Percentiles rank a stretch among this genome's conserved stretches.
These are phyloP conservation scores for human DNA, from an alignment of 2,113 vertebrate species.

Conservation along the genomic window DNA sequence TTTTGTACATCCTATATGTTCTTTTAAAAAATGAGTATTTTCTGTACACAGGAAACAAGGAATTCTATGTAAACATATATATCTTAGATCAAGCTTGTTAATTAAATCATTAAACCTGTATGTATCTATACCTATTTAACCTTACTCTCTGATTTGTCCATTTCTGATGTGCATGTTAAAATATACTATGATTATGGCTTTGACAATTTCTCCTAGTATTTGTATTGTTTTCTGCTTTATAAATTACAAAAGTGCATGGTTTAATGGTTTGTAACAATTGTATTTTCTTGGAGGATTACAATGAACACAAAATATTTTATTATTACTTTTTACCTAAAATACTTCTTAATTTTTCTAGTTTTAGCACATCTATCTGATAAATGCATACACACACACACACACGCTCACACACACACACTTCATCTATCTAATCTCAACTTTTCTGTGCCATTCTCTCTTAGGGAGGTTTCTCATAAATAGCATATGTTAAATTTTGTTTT, in stretches of 20 bases:
- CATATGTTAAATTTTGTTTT: background rate
- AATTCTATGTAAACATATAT: background rate
- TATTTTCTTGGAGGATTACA: background rate
- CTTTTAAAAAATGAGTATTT: background rate
- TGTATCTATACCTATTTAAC: background rate
- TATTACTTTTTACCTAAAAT: background rate
- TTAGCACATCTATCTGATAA: background rate
- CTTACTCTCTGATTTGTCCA: background rate
- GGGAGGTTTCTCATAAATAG: background rate
- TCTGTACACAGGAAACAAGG: background rate
- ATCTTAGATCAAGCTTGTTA: background rate
- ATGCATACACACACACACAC: background rate
- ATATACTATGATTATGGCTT: background rate
- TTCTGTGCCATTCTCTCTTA: slow-evolving; percentile 5
- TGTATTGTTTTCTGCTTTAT: background rate
- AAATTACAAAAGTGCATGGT: background rate
- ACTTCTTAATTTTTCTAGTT: background rate
- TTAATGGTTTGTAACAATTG: background rate
- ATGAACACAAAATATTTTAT: background rate
- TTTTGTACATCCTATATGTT: background rate
- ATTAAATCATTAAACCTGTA: background rate
- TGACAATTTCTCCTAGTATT: background rate
- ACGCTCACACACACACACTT: background rate
- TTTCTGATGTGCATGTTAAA: background rate
- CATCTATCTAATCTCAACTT: background rate